Base-by-base conservation (phyloP, 1,140 invertebrate species). In the Heliconius eleuchia region DNA sequence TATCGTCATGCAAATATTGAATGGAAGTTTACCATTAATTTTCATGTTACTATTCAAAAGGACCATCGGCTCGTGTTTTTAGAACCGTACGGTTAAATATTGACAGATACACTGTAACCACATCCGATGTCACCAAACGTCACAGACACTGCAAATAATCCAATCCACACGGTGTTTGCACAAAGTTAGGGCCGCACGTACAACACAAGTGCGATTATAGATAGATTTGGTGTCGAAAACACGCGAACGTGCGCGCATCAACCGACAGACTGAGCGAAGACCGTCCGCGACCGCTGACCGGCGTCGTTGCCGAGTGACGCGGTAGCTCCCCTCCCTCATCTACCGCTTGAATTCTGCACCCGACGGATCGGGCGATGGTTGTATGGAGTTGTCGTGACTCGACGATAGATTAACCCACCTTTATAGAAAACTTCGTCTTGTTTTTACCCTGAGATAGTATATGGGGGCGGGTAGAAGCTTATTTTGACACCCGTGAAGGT, bases 21-120 rank as follows among this genome's bases (percentile, higher is more conserved):
- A 83, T 77, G 80, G 79, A 81, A 89, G 84, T 91, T 94, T 94
- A 94, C 92, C 91, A 90, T 92, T 92, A 87, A 94, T 94, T 94
- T 93, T 94, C 92, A 94, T 93, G 88, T 92, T 93, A 93, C 85
- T 94, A 89, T 94, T 94, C 90, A 94, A 93, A 85, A 92, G 90
- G 85, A 94, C 92, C 92, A 94, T 94, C 91, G 84, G 91, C 87
- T 86, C 83, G 86, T 87, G 78, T 88, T 88, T 90, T 86, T 83
- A 80, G 82, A 88, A 85, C 82, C 83, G 79, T 86, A 80, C 77
- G 66, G 79, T 80, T 66, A 81, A 84, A 83, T 84, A 84, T 83
- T 81, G 80, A 84, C 77, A 86, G 85, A 76, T 78, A 42, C 89
- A 90, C 90, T 90, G 80, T 75, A 84, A 86, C 87, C 90, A 90